Conservation (phyloP, 2,113 vertebrate genomes). For the Odontophorus gujanensis region DNA sequence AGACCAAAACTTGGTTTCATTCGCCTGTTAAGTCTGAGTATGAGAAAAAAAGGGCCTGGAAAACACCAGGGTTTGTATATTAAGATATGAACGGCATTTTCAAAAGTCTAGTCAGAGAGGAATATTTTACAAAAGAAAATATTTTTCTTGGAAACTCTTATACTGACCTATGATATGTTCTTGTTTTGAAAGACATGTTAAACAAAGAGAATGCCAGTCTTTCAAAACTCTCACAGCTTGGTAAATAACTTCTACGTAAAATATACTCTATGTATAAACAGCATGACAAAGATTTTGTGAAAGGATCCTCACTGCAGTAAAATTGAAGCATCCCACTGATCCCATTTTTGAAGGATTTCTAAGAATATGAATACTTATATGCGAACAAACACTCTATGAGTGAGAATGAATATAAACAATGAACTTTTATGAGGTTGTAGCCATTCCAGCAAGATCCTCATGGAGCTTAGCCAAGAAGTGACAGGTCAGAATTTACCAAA, state of each 20-base stretch:
- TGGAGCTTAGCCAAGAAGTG: slow-evolving; percentile 52
- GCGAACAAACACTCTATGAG: slow-evolving; percentile 12
- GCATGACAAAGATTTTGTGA: slow-evolving; percentile 44
- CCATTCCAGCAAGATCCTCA: slow-evolving; percentile 22
- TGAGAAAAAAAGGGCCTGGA: background rate
- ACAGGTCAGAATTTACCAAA: slow-evolving; percentile 57
- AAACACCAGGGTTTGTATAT: background rate
- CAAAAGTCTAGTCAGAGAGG: background rate
- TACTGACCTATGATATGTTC: slow-evolving; percentile 36
- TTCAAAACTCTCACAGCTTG: slow-evolving; percentile 29
- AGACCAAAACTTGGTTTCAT: background rate
- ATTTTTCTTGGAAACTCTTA: slow-evolving; percentile 49
- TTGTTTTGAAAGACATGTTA: slow-evolving; percentile 46
- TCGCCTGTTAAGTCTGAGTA: background rate
- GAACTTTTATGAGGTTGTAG: slow-evolving; percentile 46
- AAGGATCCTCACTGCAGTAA: slow-evolving; percentile 42
- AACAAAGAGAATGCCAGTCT: slow-evolving; percentile 44
- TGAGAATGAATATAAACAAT: slow-evolving; percentile 39
- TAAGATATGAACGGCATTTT: background rate
- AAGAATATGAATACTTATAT: background rate
- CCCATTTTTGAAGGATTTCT: slow-evolving; percentile 42
- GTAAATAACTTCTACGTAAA: slow-evolving; percentile 54
- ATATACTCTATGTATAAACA: slow-evolving; percentile 49
- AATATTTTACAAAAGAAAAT: slow-evolving; percentile 12
- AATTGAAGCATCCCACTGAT: slow-evolving; percentile 56